phyloP scores from a whole-genome alignment of 1,140 invertebrate species.

The Tetragnatha versicolor region DNA sequence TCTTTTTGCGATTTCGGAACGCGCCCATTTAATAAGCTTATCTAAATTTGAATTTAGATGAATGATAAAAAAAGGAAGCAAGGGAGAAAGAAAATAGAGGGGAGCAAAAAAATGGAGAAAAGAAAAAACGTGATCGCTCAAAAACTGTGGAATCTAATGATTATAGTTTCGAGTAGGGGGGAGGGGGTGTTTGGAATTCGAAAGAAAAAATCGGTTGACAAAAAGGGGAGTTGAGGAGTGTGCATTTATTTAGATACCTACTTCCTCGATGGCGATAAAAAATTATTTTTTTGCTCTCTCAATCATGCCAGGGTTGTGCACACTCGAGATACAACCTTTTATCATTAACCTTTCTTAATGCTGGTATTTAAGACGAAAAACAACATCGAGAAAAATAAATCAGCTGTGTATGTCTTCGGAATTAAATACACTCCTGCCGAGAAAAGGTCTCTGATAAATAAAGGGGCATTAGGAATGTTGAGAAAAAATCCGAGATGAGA shows the following conservation, averaged over 20 bases:
- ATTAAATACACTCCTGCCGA: slow-evolving; percentile 46
- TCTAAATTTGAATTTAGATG: slow-evolving; percentile 57
- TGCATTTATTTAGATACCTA: slow-evolving; percentile 37
- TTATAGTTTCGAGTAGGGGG: slow-evolving; percentile 52
- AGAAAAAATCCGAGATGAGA: slow-evolving; percentile 12
- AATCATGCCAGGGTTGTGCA: slow-evolving; percentile 12
- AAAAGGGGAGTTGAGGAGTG: slow-evolving; percentile 34
- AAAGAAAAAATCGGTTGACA: background rate
- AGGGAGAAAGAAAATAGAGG: slow-evolving; percentile 14
- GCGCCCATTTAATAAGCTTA: slow-evolving; percentile 53
- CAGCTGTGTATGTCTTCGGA: slow-evolving; percentile 42
- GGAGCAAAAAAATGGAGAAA: background rate
- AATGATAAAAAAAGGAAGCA: slow-evolving; percentile 27
- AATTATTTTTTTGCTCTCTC: slow-evolving; percentile 26
- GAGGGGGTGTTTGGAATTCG: background rate
- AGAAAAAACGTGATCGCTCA: slow-evolving; percentile 27
- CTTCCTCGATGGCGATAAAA: slow-evolving; percentile 2
- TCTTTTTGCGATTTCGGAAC: background rate
- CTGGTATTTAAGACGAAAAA: slow-evolving; percentile 22
- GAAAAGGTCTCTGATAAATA: slow-evolving; percentile 42
- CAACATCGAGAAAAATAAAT: slow-evolving; percentile 26
- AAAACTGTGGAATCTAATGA: slow-evolving; percentile 55
- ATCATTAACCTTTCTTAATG: slow-evolving; percentile 54
- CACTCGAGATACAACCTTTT: slow-evolving; percentile 39
- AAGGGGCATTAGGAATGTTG: background rate